phyloP scores from a whole-genome alignment of 2,113 vertebrate genomes.

The Taurulus bubalis region DNA sequence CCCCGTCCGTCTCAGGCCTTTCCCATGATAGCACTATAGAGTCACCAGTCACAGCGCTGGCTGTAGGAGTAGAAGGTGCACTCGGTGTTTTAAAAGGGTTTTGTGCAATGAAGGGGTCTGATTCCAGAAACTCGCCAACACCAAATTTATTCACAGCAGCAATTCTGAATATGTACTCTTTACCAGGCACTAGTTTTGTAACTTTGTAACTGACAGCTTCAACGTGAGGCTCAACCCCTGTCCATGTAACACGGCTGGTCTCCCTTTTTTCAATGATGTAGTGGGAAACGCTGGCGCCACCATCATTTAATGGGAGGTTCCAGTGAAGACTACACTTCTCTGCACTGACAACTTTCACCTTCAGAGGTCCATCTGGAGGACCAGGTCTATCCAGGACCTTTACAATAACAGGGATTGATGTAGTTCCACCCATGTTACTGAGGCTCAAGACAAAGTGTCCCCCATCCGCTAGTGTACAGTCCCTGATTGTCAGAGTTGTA shows the following conservation, averaged over 20 bases:
- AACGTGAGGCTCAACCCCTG: slow-evolving; percentile 90
- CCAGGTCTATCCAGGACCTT: slow-evolving; percentile 97
- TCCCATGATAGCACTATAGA: slow-evolving; percentile 94
- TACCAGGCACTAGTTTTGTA: slow-evolving; percentile 92
- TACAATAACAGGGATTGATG: slow-evolving; percentile 90
- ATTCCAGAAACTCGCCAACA: slow-evolving; percentile 94
- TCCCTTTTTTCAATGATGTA: slow-evolving; percentile 98
- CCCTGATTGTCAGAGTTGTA: slow-evolving; percentile 91
- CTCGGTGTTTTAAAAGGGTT: slow-evolving; percentile 93
- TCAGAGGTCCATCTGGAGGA: slow-evolving; percentile 91
- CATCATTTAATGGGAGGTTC: slow-evolving; percentile 93
- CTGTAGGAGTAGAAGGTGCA: slow-evolving; percentile 91
- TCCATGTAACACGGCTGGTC: slow-evolving; percentile 97
- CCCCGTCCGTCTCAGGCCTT: slow-evolving; percentile 91
- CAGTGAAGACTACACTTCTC: slow-evolving; percentile 97
- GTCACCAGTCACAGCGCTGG: slow-evolving; percentile 91
- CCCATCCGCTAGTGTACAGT: slow-evolving; percentile 92
- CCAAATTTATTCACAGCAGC: slow-evolving; percentile 97
- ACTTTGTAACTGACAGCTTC: slow-evolving; percentile 95
- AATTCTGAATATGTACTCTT: slow-evolving; percentile 97
- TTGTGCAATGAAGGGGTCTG: slow-evolving; percentile 91
- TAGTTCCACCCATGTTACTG: slow-evolving; percentile 93
- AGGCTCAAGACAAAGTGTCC: slow-evolving; percentile 93
- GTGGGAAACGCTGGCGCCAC: slow-evolving; percentile 92
- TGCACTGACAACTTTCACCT: slow-evolving; percentile 91